Evolutionary conservation across 2,888 invertebrate species (phyloP).

Genomic region (Tetragonisca angustula): DNA sequence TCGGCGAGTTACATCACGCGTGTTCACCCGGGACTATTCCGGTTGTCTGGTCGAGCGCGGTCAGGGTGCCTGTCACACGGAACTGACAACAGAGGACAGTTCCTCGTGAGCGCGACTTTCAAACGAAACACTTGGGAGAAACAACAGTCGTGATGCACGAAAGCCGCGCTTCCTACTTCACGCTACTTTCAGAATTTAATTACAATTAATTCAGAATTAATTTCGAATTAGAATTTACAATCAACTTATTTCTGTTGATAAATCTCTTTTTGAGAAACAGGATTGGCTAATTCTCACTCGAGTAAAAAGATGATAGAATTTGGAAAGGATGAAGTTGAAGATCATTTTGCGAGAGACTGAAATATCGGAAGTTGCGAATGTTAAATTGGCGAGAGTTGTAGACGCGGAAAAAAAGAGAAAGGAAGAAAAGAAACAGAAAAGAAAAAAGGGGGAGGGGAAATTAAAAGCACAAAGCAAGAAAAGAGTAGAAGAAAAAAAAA

Average conservation of each 20-base stretch:
- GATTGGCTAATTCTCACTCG: neutral
- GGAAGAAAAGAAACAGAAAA: slow-evolving; percentile 15
- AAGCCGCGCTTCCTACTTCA: slow-evolving; percentile 8
- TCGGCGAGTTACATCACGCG: slow-evolving; percentile 70
- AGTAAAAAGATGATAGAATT: neutral
- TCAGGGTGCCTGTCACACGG: slow-evolving; percentile 42
- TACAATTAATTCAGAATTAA: too few relatives aligned
- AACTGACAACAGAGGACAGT: slow-evolving; percentile 30
- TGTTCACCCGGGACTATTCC: slow-evolving; percentile 53
- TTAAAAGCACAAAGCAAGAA: slow-evolving; percentile 29
- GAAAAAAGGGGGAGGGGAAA: slow-evolving; percentile 10
- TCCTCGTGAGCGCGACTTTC: slow-evolving; percentile 21
- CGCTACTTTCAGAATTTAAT: too few relatives aligned
- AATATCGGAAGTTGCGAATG: slow-evolving; percentile 67
- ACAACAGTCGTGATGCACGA: slow-evolving; percentile 56
- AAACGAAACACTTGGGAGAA: slow-evolving; percentile 45
- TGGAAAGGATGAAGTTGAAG: neutral
- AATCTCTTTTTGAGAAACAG: neutral
- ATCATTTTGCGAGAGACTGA: neutral
- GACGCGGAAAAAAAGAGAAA: slow-evolving; percentile 11
- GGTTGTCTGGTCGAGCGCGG: slow-evolving; percentile 34
- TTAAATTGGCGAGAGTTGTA: slow-evolving; percentile 45
- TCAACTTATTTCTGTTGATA: neutral
- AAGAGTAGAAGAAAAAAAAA: neutral
- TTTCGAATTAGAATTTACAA: too few relatives aligned